Conservation (phyloP, 2,888 invertebrate species). For the Oxystoma pomonae region DNA sequence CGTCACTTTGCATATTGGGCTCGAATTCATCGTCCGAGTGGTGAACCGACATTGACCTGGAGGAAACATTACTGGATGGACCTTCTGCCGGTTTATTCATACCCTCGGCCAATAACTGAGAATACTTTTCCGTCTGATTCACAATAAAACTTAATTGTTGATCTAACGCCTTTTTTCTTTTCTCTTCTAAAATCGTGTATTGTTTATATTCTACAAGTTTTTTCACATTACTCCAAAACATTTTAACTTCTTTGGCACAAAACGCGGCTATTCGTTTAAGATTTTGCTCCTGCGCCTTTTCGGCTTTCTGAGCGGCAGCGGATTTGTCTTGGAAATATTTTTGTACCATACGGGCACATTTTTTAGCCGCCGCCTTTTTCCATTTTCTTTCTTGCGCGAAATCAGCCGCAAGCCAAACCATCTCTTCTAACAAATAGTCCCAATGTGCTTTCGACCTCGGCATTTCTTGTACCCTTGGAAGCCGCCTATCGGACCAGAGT, state of each 20-base stretch:
- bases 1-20: slow-evolving; percentile 69
- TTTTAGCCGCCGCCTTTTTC: slow-evolving; percentile 94
- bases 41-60: slow-evolving; percentile 47
- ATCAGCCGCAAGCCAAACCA: slow-evolving; percentile 97
- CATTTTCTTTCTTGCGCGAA: slow-evolving; percentile 97
- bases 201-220: slow-evolving; percentile 96
- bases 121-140: slow-evolving; percentile 97
- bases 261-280: slow-evolving; percentile 82
- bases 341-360: slow-evolving; percentile 87
- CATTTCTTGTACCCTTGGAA: slow-evolving; percentile 91
- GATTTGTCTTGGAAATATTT: slow-evolving; percentile 91
- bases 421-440: slow-evolving; percentile 98
- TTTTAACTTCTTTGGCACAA: slow-evolving; percentile 88
- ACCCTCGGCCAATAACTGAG: slow-evolving; percentile 82
- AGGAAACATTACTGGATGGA: slow-evolving; percentile 49
- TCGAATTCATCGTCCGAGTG: slow-evolving; percentile 75
- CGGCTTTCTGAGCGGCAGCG: slow-evolving; percentile 81
- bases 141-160: slow-evolving; percentile 97
- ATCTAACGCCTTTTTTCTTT: slow-evolving; percentile 90
- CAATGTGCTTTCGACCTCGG: slow-evolving; percentile 81
- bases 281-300: slow-evolving; percentile 86
- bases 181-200: slow-evolving; percentile 87
- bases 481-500: slow-evolving; percentile 87
- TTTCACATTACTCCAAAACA: slow-evolving; percentile 95
- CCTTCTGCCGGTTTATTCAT: slow-evolving; percentile 56